These are phyloP conservation scores for Hypsibius dujardini DNA, from an alignment of 1,140 invertebrate genomes.

Conservation along the genomic window DNA sequence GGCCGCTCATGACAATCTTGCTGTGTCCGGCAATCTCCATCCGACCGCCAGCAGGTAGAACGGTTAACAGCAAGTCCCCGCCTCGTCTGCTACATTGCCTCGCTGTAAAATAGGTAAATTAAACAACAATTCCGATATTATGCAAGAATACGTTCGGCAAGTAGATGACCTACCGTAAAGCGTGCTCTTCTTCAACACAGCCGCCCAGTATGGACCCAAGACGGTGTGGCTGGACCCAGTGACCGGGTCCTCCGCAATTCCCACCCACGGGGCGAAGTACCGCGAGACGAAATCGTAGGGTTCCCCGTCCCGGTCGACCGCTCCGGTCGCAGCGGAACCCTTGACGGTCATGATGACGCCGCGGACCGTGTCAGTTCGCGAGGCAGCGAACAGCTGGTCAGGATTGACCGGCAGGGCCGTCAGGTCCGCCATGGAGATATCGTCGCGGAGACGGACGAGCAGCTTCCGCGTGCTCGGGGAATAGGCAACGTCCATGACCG, in stretches of 20 bases:
- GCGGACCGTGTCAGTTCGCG: conserved; percentile 25
- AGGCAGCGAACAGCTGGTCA: conserved; percentile 22
- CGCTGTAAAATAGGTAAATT: neutral
- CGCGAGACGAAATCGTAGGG: conserved; percentile 39
- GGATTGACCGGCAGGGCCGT: conserved; percentile 20
- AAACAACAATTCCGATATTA: neutral
- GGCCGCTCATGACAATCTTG: neutral
- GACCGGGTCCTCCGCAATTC: conserved; percentile 43
- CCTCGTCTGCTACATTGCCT: conserved; percentile 4
- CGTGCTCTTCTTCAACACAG: neutral
- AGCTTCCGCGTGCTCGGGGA: conserved; percentile 21
- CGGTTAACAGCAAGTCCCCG: neutral
- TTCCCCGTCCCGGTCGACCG: conserved; percentile 24
- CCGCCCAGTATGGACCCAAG: conserved; percentile 36
- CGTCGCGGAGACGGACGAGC: conserved; percentile 18
- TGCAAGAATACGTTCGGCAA: neutral
- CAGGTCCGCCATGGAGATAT: conserved; percentile 23
- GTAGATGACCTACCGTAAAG: neutral
- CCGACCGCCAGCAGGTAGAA: neutral
- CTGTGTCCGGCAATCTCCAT: conserved; percentile 13
- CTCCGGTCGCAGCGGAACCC: conserved; percentile 24
- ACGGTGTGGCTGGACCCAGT: conserved; percentile 40
- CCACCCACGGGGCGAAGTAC: conserved; percentile 43
- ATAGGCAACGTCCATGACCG: conserved; percentile 23
- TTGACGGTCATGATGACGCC: conserved; percentile 27